Evolutionary conservation across 1,140 invertebrate species (phyloP), one percentile per base, ranked within the genome.

Genomic region (Achatina immaculata): DNA sequence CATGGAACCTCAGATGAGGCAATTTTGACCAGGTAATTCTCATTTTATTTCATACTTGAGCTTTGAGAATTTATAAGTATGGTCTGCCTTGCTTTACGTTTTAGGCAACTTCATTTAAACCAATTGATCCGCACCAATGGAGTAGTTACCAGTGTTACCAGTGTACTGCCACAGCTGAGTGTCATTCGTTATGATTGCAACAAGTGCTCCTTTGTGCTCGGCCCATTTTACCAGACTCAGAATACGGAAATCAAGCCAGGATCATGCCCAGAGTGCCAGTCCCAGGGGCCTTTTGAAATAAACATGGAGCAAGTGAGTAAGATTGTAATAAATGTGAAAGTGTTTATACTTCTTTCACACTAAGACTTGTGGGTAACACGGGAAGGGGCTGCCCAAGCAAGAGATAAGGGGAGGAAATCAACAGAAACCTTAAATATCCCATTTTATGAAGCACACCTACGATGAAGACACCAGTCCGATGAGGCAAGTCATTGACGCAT

Each of bases 101-200:
- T 28, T 87, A 95, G 98, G 81, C 98, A 99, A 90, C 92, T 99
- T 4, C 98, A 99, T 93, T 93, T 99, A 71, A 99, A 99, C 92
- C 97, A 99, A 91, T 86, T 94, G 69, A 93, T 95, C n/a, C 93
- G 97, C 81, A 99, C 98, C 1, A 92, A 95, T 81, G 99, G 98
- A 62, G 98, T 99, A 9, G 97, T 99, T 0, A 98, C 98, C 0
- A 95, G 96, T 0, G 96, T 97, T 3, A 99, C 98, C 0, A 96
- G 97, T 21, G 97, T 99, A 24, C 90, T 99, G 36, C 99, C 99
- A 0, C 98, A 99, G 90, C 92, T 99, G 11, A 96, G 96, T 9
- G 93, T 99, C 21, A 95, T 99, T 36, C 99, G 99, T 91, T 99
- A 98, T 91, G 97, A 99, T 91, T 99, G 99, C 93, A 95, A 95